Percentiles rank a stretch among this genome's conserved stretches.
phyloP scores from a whole-genome alignment of 2,888 invertebrate species.

The Dasypolia templi region DNA sequence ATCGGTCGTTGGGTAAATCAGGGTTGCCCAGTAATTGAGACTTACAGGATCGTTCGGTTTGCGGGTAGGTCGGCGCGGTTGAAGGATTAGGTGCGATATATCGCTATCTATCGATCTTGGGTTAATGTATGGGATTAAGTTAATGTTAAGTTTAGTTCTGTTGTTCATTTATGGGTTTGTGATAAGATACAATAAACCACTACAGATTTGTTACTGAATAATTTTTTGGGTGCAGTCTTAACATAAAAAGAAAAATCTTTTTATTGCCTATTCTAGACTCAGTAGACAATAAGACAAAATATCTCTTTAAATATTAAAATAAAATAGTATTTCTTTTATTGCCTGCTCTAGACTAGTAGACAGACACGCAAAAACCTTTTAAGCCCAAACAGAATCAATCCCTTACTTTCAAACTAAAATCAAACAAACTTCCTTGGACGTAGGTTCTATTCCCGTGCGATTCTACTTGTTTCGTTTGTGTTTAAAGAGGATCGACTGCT shows the following conservation, averaged over 20 bases:
- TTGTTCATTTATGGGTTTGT: neutral
- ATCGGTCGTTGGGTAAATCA: slow-evolving; percentile 88
- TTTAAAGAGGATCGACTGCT: slow-evolving; percentile 81
- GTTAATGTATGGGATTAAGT: slow-evolving; percentile 68
- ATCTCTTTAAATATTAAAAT: too few species aligned
- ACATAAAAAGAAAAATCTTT: too few species aligned
- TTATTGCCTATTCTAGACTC: slow-evolving; percentile 2
- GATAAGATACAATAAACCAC: neutral
- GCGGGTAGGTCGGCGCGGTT: slow-evolving; percentile 80
- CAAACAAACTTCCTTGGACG: slow-evolving; percentile 64
- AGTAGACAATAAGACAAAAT: too few species aligned
- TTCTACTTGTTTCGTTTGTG: slow-evolving; percentile 72
- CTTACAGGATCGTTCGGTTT: slow-evolving; percentile 89
- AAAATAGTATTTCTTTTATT: neutral
- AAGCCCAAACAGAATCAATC: slow-evolving; percentile 59
- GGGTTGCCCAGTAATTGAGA: slow-evolving; percentile 90
- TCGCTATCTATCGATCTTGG: slow-evolving; percentile 86
- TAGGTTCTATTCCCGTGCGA: slow-evolving; percentile 76
- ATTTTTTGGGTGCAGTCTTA: neutral
- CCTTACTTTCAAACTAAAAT: slow-evolving; percentile 54
- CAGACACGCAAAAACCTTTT: neutral
- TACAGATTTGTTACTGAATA: neutral
- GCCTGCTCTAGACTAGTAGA: neutral
- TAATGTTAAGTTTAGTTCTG: slow-evolving; percentile 7
- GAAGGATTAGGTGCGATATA: slow-evolving; percentile 86